These are phyloP conservation scores for Philaethria dido DNA, from an alignment of 2,888 invertebrate genomes.

Conservation along the genomic window DNA sequence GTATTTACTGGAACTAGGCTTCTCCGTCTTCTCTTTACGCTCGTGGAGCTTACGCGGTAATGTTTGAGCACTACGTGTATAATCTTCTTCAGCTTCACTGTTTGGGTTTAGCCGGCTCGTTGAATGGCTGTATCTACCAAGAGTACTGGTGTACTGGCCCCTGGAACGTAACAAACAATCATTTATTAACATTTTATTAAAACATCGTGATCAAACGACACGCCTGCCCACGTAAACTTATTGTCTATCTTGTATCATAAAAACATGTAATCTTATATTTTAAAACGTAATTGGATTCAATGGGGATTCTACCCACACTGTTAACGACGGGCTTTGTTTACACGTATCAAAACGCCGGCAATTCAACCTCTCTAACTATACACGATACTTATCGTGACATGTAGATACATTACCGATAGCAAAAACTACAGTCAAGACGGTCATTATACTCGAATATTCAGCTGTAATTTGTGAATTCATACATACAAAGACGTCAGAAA, in stretches of 20 bases:
- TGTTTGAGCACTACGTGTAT: constrained; percentile 88
- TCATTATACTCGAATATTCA: constrained; percentile 21
- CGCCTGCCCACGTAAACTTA: constrained; percentile 65
- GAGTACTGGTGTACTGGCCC: constrained; percentile 88
- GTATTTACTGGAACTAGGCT: constrained; percentile 74
- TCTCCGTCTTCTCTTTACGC: constrained; percentile 75
- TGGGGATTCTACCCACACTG: constrained; percentile 71
- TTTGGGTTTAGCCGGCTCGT: constrained; percentile 87
- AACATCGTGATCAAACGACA: constrained; percentile 56
- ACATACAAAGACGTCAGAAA: constrained; percentile 16
- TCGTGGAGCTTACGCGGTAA: constrained; percentile 87
- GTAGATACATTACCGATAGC: constrained; percentile 33
- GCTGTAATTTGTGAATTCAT: constrained; percentile 8
- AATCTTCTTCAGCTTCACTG: constrained; percentile 77
- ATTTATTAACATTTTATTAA: constrained; percentile 56
- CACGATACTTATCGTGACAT: constrained; percentile 34
- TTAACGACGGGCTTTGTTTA: constrained; percentile 73
- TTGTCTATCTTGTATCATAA: constrained; percentile 68
- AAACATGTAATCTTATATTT: constrained; percentile 70
- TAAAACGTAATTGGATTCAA: constrained; percentile 72
- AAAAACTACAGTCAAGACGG: constrained; percentile 18
- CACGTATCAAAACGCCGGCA: constrained; percentile 49
- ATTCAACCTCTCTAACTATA: constrained; percentile 31
- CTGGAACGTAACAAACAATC: constrained; percentile 76
- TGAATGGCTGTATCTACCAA: constrained; percentile 93